Base-by-base conservation (phyloP, 2,113 vertebrate genomes). In the Ciconia maguari region DNA sequence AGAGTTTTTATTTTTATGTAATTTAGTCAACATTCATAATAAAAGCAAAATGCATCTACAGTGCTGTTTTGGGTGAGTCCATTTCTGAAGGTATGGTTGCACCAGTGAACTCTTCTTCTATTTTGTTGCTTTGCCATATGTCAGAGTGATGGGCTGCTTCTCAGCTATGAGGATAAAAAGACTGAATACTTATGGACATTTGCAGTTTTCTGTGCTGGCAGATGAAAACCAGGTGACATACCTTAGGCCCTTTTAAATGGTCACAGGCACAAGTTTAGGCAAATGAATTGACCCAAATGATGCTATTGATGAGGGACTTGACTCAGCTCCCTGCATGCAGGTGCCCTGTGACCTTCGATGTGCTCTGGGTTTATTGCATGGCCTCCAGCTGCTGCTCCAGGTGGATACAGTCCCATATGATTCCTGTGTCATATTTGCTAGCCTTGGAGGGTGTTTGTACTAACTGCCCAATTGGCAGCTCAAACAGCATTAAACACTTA, bases 221-320 rank as follows among this genome's bases (percentile, higher is more conserved):
- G 57, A 54, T 42, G 64, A 48, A 69, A 78, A 8, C 8, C 46
- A 29, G 32, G 36, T 83, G 61, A 71, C 21, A 30, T 46, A 38
- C 2, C 9, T 75, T 62, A 46, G 24, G 42, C 6, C 18, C 7
- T 41, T 76, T 62, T 34, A 66, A 57, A 68, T 25, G 19, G 36
- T 42, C 36, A 74, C 74, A 92, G 46, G 18, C 13, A 58, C 30
- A 41, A 57, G 9, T 70, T 84, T 30, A 62, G 25, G 78, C n/a
- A 57, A 36, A 18, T 30, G 46, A 82, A 49, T 20, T 10, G 10
- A 41, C 10, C 15, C 30, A 54, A 78, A 30, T 34, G 24, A 14
- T 7, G 8, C 4, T 44, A 58, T 12, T 1, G 2, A 30, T 1
- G 1, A 42, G 18, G 16, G 20, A 70, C 12, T 61, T 84, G 22